Base-by-base conservation (phyloP, 2,888 invertebrate genomes). In the Epistrophe grossulariae region DNA sequence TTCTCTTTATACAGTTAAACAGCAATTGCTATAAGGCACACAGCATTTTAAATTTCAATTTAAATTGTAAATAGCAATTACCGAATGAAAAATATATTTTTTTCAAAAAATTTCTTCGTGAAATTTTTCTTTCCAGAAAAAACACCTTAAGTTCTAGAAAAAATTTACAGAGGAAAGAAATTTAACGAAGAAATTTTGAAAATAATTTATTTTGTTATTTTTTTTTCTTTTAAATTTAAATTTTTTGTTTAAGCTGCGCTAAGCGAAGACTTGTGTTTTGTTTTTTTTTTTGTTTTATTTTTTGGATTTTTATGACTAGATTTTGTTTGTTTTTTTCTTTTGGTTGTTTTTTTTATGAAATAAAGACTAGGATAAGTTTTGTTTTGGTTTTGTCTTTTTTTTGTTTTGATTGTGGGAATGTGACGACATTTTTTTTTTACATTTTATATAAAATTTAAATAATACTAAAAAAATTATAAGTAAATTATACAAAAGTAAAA, bases 11-110 rank as follows among this genome's bases (percentile, higher is more conserved):
- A 88, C 70, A 79, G 78, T 77, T 76, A 79, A n/a, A 88, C 94
- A 95, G 95, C 95, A 95, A 95, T 95, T 95, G 95, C 96, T 95
- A 95, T 95, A 95, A 96, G 96, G 96, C 96, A 96, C 96, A 95
- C 96, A 96, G 96, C 96, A 94, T 94, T 94, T 94, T 94, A 94
- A 70, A 94, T 94, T 88, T 88, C 82, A 89, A 88, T 81, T 77
- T 74, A 84, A 89, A 85, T 88, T 94, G 94, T 93, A 94, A 94
- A 90, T 91, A 91, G 91, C 91, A 91, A 91, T 91, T 90, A 90
- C 90, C 89, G 90, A 89, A 88, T 60, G 52, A 57, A 72, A 24
- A 70, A 81, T 24, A 81, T 76, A 76, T 68, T 60, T 76, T 24
- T 55, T 59, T 43, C 6, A 52, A 45, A 60, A 43, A 79, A 84